phyloP scores from a whole-genome alignment of 2,888 invertebrate species.

The Nephrotoma flavescens region DNA sequence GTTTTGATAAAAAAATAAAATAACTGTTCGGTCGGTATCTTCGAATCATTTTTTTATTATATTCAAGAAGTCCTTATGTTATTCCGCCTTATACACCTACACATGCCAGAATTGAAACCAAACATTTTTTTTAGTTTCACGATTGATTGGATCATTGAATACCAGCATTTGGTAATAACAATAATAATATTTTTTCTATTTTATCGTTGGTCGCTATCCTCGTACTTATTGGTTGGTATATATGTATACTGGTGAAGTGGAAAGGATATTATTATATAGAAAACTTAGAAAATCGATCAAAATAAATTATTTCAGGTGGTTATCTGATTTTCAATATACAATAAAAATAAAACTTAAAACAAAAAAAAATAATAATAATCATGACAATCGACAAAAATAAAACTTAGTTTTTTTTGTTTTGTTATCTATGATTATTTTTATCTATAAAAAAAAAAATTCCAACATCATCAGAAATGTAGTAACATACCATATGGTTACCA shows the following conservation, averaged over 20 bases:
- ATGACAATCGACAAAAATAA: not conserved
- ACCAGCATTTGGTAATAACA: not conserved
- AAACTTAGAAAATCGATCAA: not conserved
- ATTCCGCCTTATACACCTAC: not conserved
- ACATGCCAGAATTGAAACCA: not conserved
- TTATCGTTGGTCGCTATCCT: not conserved
- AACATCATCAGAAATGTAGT: not conserved
- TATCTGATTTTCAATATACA: not conserved
- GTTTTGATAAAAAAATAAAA: too few species aligned
- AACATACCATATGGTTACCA: not conserved
- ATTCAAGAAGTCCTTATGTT: not conserved
- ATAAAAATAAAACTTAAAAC: not conserved
- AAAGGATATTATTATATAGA: not conserved
- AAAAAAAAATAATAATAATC: not conserved
- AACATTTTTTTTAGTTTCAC: not conserved
- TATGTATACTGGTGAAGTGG: not conserved
- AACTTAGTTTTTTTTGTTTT: not conserved
- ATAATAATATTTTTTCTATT: not conserved
- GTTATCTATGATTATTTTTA: not conserved
- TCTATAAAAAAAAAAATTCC: not conserved
- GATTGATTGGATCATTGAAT: not conserved
- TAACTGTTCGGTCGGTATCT: too few species aligned
- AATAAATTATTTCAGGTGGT: not conserved
- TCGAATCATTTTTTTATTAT: not conserved
- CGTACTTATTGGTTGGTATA: not conserved